These are phyloP conservation scores for Calameuta pallipes DNA, from an alignment of 2,888 invertebrate species.

Conservation along the genomic window DNA sequence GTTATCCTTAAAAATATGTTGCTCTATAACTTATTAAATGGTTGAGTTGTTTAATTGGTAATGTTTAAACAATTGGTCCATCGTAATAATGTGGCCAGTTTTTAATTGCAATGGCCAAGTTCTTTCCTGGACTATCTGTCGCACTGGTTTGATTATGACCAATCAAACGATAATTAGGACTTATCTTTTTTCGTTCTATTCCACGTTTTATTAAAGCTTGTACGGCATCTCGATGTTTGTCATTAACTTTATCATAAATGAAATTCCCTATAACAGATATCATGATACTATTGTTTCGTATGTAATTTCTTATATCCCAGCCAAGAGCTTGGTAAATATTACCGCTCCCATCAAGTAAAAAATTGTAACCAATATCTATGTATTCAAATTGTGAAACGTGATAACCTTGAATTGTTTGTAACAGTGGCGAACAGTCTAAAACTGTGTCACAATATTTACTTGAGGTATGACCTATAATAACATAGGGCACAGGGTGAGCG, in stretches of 20 bases:
- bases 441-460: background rate
- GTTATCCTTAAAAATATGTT: too few relatives aligned
- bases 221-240: conserved; percentile 47
- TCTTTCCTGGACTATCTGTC: conserved; percentile 68
- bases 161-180: conserved; percentile 66
- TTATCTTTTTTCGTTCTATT: conserved; percentile 62
- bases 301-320: conserved; percentile 11
- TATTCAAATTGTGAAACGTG: background rate
- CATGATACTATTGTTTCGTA: conserved; percentile 5
- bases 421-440: background rate
- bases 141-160: conserved; percentile 69
- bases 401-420: background rate
- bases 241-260: background rate
- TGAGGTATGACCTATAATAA: background rate
- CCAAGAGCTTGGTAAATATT: conserved; percentile 16
- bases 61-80: background rate
- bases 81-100: conserved; percentile 65
- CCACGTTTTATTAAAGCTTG: conserved; percentile 66
- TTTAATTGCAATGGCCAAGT: conserved; percentile 67
- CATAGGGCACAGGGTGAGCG: background rate
- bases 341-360: conserved; percentile 15
- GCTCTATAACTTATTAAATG: too few relatives aligned
- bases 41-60: too few relatives aligned
- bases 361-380: conserved; percentile 10
- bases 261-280: conserved; percentile 13